Evolutionary conservation across 1,140 invertebrate genomes (phyloP).

Genomic region (Drosophila subobscura): DNA sequence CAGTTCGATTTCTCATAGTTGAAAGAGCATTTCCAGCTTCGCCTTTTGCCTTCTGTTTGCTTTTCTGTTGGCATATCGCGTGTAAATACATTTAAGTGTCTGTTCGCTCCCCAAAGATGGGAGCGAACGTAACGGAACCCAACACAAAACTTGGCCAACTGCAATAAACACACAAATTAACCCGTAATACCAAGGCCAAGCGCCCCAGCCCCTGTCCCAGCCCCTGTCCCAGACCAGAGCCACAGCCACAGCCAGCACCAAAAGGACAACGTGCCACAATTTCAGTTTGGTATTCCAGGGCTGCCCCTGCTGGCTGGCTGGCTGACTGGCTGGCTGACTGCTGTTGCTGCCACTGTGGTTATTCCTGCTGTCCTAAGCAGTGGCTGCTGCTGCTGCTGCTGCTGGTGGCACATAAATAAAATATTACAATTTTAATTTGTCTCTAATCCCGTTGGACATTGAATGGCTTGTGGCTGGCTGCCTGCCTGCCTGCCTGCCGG

Average conservation of each 20-base stretch:
- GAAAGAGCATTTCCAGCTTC: conserved; percentile 22
- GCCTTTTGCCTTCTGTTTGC: conserved; percentile 12
- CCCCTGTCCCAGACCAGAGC: no score
- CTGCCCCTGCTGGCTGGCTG: conserved; percentile 8
- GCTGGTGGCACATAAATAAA: conserved; percentile 67
- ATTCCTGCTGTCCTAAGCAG: conserved; percentile 30
- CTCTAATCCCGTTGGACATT: conserved; percentile 74
- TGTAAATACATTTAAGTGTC: conserved; percentile 80
- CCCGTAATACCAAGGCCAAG: conserved; percentile 73
- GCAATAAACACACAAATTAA: conserved; percentile 83
- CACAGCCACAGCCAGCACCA: conserved; percentile 32
- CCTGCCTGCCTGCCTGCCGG: conserved; percentile 10
- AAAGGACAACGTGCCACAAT: conserved; percentile 72
- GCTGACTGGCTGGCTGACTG: conserved; percentile 5
- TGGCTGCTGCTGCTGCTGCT: not conserved
- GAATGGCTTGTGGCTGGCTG: conserved; percentile 47
- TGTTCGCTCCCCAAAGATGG: conserved; percentile 47
- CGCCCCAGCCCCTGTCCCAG: not conserved
- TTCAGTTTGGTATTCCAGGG: conserved; percentile 29
- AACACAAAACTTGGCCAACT: conserved; percentile 74
- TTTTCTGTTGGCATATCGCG: conserved; percentile 52
- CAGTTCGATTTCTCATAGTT: conserved; percentile 15
- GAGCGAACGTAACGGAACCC: conserved; percentile 25
- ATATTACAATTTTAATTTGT: conserved; percentile 83
- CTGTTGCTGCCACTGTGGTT: conserved; percentile 32